Base-by-base conservation (phyloP, 2,888 invertebrate genomes). In the Falcaria lacertinaria region DNA sequence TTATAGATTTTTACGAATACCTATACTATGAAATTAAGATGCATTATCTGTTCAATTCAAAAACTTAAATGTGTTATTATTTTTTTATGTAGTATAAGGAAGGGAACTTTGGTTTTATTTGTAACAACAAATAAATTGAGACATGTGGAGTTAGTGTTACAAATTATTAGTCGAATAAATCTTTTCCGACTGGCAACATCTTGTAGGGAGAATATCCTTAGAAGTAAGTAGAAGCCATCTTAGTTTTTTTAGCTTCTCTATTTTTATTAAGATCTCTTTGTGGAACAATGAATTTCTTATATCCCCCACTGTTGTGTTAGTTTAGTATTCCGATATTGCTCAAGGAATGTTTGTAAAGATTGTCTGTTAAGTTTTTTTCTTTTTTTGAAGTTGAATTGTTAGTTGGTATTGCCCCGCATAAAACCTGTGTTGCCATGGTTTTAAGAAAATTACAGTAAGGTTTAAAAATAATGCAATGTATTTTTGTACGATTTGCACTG, bases 251-350 rank as follows among this genome's bases (percentile, higher is more conserved):
- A 67, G 49, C 63, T 68, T 67, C 60, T 65, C 49, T 7, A 22
- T 15, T 22, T 25, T 52, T 56, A 53, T 48, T 71, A 73, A 75
- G 74, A 74, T 78, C 72, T 76, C 69, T 64, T 61, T 54, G 41
- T 70, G 64, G 62, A 73, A 74, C 80, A 80, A 82, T 83, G 78
- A 74, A 77, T 80, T 79, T 75, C 74, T 60, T 65, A 50, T 47
- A 56, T 47, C 50, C 44, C 60, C 63, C 57, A 55, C 53, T 50
- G 39, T 54, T 55, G 54, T 63, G 52, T 57, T 60, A 54, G 57
- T 48, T 45, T 48, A 45, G 45, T 54, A 56, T 37, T 22, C 19
- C 14, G 53, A 44, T 57, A 62, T 79, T 83, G 85, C 84, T 85
- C 84, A 83, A 83, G 80, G 77, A 79, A 62, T 78, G 77, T 80